Percentiles rank a stretch among this genome's conserved stretches.
Evolutionary conservation across 2,797 vertebrate genomes (phyloP).

Genomic region (Dipus sagitta): DNA sequence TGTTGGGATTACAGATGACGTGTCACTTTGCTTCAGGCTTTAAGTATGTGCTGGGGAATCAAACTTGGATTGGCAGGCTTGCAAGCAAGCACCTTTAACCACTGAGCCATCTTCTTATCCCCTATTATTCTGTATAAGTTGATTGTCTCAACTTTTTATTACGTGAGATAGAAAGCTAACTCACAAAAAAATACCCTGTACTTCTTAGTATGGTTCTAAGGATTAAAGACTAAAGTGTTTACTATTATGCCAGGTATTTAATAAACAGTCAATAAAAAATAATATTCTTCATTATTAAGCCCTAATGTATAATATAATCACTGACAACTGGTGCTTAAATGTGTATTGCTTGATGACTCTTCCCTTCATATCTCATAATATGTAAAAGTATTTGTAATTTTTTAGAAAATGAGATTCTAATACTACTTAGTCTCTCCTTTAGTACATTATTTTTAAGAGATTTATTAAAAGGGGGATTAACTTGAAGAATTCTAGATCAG

Average conservation of each 20-base stretch:
- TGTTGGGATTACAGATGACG: no score
- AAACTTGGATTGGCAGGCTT: no score
- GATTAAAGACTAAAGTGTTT: conserved; percentile 54
- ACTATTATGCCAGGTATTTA: conserved; percentile 19
- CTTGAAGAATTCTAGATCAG: background rate
- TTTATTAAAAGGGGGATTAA: background rate
- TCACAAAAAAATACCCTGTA: background rate
- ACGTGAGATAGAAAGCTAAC: background rate
- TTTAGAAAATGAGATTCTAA: conserved; percentile 39
- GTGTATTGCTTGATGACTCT: background rate
- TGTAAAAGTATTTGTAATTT: background rate
- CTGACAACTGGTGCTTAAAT: conserved; percentile 6
- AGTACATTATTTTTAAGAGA: background rate
- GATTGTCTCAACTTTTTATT: background rate
- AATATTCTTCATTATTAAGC: conserved; percentile 37
- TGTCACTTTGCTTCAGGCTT: no score
- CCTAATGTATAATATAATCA: conserved; percentile 12
- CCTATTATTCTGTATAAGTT: background rate
- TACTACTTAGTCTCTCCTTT: conserved; percentile 31
- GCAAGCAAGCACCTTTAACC: no score
- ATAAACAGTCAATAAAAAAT: background rate
- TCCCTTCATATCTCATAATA: background rate
- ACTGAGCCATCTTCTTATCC: no score
- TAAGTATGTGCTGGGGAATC: no score
- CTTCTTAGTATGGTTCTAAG: background rate